phyloP scores from a whole-genome alignment of 2,113 vertebrate species.

The Pandion haliaetus region DNA sequence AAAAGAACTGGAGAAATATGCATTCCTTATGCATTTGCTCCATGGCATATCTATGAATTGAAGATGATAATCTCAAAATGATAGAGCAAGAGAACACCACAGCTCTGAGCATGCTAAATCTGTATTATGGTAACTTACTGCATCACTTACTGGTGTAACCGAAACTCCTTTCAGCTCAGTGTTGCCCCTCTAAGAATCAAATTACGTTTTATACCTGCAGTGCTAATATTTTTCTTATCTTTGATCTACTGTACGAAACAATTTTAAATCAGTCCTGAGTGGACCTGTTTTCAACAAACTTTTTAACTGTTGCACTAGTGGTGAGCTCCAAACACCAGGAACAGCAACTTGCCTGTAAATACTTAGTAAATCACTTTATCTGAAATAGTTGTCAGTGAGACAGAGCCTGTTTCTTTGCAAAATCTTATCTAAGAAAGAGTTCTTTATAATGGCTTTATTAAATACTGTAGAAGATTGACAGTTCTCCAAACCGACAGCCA shows the following conservation, averaged over 20 bases:
- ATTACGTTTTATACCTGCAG: not conserved
- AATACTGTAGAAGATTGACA: not conserved
- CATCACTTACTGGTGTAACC: not conserved
- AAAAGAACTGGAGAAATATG: not conserved
- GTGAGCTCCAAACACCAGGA: not conserved
- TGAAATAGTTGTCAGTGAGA: not conserved
- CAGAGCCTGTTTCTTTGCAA: not conserved
- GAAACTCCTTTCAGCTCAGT: not conserved
- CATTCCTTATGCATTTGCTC: not conserved
- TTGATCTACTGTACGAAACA: not conserved
- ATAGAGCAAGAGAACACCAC: not conserved
- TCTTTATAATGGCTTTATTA: not conserved
- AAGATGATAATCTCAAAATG: not conserved
- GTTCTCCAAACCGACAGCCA: not conserved
- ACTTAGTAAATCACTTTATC: not conserved
- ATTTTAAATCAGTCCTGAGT: not conserved
- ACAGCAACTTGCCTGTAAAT: not conserved
- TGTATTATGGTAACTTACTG: not conserved
- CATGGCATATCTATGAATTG: not conserved
- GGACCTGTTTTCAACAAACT: not conserved
- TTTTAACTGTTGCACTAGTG: not conserved
- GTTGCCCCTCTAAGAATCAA: not conserved
- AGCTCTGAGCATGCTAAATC: not conserved
- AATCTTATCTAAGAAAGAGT: not conserved
- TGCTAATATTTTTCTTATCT: conserved; percentile 26